Conservation (phyloP, 2,888 invertebrate species). For the Thera britannica region DNA sequence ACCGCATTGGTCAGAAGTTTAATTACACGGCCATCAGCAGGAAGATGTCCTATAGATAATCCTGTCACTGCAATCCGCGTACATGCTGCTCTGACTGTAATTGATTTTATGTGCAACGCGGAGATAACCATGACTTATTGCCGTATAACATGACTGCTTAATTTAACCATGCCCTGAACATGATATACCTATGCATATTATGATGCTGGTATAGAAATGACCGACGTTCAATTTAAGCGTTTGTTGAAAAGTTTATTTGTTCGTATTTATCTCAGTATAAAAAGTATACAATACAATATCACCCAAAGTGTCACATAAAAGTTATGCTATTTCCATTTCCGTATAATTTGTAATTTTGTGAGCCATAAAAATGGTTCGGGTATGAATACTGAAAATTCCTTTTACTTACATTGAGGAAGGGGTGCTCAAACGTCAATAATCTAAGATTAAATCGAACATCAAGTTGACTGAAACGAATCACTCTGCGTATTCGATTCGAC, state of each 20-base stretch:
- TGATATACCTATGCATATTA: neutral
- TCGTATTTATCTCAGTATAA: neutral
- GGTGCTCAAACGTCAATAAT: slow-evolving; percentile 31
- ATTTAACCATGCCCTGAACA: slow-evolving; percentile 1
- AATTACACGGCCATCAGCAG: slow-evolving; percentile 28
- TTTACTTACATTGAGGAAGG: slow-evolving; percentile 22
- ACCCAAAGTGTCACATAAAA: slow-evolving; percentile 1
- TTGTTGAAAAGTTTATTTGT: no score
- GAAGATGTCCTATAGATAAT: slow-evolving; percentile 36
- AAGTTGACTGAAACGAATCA: slow-evolving; percentile 38
- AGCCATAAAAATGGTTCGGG: slow-evolving; percentile 27
- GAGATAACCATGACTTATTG: slow-evolving; percentile 40
- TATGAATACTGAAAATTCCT: slow-evolving; percentile 26
- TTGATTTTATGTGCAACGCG: slow-evolving; percentile 35
- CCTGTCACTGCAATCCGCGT: slow-evolving; percentile 38
- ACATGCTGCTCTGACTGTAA: slow-evolving; percentile 33
- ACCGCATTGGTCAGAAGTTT: slow-evolving; percentile 29
- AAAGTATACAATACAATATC: neutral
- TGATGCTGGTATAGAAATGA: neutral
- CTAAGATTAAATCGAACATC: slow-evolving; percentile 32
- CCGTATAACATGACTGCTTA: slow-evolving; percentile 20
- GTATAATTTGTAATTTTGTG: slow-evolving; percentile 25
- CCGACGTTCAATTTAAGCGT: neutral
- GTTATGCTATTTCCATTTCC: slow-evolving; percentile 24
- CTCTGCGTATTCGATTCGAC: slow-evolving; percentile 30